Conservation (phyloP, 2,797 vertebrate genomes). For the Poeciliopsis paucimaculata region DNA sequence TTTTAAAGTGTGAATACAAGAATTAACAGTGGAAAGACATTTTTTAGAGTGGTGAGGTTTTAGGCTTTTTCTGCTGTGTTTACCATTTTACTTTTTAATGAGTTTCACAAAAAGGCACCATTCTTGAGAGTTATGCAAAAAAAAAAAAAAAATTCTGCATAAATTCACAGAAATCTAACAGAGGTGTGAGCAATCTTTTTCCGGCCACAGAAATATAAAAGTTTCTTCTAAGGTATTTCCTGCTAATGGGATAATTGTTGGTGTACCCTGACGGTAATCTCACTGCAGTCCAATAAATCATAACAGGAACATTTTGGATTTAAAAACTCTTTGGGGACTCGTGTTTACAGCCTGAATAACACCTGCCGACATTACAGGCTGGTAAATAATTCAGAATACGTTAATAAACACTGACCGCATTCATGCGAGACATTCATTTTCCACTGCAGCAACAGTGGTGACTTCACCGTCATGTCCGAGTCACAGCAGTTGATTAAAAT, state of each 20-base stretch:
- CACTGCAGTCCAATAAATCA: conserved; percentile 25
- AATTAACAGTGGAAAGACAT: too few relatives aligned
- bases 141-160: too few relatives aligned
- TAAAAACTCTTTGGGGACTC: conserved; percentile 30
- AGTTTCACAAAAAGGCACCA: too few relatives aligned
- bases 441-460: conserved; percentile 54
- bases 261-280: background rate
- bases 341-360: conserved; percentile 58
- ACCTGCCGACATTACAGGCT: conserved; percentile 60
- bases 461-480: conserved; percentile 64
- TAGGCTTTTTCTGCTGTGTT: too few relatives aligned
- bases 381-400: conserved; percentile 63
- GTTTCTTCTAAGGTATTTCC: background rate
- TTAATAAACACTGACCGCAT: conserved; percentile 67
- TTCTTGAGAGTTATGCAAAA: background rate
- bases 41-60: too few relatives aligned
- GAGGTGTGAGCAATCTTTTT: background rate
- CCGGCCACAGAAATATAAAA: background rate
- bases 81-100: too few relatives aligned
- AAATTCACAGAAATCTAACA: background rate
- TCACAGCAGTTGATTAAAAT: conserved; percentile 49
- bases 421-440: conserved; percentile 63
- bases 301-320: conserved; percentile 19
- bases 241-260: background rate
- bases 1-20: too few relatives aligned